A percentile compares a stretch with the other conserved stretches of the same genome.
These are phyloP conservation scores for Megamerina dolium DNA, from an alignment of 2,888 invertebrate genomes.

Conservation along the genomic window DNA sequence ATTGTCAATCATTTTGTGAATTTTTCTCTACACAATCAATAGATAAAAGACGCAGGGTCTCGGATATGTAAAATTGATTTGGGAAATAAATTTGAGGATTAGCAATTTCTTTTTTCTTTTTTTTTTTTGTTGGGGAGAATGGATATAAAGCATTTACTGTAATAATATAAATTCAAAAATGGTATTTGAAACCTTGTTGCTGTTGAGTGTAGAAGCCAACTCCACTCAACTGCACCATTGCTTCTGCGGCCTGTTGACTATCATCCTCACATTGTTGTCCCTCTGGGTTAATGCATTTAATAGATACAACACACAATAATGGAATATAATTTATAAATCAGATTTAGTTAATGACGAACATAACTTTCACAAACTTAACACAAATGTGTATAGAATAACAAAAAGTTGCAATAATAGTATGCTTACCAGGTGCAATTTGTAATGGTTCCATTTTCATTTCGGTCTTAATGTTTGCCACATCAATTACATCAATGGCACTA, in stretches of 20 bases:
- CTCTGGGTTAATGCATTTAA: conserved; percentile 24
- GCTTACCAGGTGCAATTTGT: conserved; percentile 34
- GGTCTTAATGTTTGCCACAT: conserved; percentile 36
- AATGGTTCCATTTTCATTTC: conserved; percentile 38
- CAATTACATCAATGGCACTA: conserved; percentile 31
- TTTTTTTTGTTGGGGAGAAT: too few relatives aligned
- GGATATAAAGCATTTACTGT: too few relatives aligned
- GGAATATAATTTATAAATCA: background rate
- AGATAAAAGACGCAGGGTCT: background rate
- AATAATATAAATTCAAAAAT: too few relatives aligned
- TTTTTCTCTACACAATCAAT: too few relatives aligned
- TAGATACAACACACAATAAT: background rate
- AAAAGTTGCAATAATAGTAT: too few relatives aligned
- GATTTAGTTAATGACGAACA: too few relatives aligned
- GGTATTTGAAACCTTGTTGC: conserved; percentile 43
- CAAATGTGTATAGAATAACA: too few relatives aligned
- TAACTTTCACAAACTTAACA: too few relatives aligned
- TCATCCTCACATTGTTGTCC: conserved; percentile 54
- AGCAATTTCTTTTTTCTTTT: too few relatives aligned
- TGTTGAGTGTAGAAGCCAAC: conserved; percentile 59
- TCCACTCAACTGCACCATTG: conserved; percentile 67
- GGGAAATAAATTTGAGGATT: too few relatives aligned
- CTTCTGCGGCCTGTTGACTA: conserved; percentile 68
- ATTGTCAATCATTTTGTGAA: too few relatives aligned
- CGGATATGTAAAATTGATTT: background rate